Conservation (phyloP, 2,797 vertebrate genomes). For the Dicrostonyx torquatus region DNA sequence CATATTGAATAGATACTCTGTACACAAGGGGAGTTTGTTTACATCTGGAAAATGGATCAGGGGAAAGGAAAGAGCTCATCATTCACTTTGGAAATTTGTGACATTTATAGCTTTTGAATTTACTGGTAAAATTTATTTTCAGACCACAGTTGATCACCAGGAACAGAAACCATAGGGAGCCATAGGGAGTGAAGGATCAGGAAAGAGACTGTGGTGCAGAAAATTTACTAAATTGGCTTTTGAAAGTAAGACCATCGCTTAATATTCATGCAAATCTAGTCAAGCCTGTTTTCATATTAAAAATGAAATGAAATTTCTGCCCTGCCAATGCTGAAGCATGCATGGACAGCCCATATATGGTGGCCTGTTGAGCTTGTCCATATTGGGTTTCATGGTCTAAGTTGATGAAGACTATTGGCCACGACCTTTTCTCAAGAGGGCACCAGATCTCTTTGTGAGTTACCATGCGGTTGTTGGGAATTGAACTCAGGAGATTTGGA, state of each 20-base stretch:
- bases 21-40: not conserved
- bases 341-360: too few relatives aligned
- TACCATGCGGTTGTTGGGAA: too few relatives aligned
- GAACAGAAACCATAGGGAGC: not conserved
- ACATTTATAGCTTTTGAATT: not conserved
- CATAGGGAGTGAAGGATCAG: not conserved
- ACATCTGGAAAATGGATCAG: not conserved
- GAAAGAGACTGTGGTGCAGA: not conserved
- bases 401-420: too few relatives aligned
- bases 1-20: not conserved
- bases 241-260: not conserved
- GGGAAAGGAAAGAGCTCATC: not conserved
- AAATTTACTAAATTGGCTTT: not conserved
- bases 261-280: not conserved
- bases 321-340: too few relatives aligned
- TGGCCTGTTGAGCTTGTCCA: too few relatives aligned
- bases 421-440: too few relatives aligned
- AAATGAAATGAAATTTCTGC: too few relatives aligned
- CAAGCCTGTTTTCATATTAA: not conserved
- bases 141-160: not conserved
- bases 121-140: not conserved
- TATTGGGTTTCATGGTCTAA: too few relatives aligned
- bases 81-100: not conserved
- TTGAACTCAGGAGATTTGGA: too few relatives aligned
- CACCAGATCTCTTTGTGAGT: too few relatives aligned